Percentiles rank a stretch among this genome's conserved stretches.
These are phyloP conservation scores for Falco concolor DNA, from an alignment of 2,797 vertebrate species.

Conservation along the genomic window DNA sequence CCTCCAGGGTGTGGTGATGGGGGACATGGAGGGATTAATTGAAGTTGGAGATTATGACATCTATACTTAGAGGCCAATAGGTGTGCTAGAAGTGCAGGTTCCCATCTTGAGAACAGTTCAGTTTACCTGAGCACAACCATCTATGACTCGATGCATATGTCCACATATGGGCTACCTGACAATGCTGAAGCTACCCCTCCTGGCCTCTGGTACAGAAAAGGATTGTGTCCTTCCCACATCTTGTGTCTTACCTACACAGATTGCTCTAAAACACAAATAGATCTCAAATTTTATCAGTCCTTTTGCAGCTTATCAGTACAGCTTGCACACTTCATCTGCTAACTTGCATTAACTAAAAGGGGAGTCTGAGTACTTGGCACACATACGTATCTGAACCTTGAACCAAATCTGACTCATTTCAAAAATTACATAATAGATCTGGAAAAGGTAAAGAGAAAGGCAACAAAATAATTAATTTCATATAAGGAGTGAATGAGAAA, in stretches of 20 bases:
- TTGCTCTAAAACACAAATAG: not conserved
- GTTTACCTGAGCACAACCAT: not conserved
- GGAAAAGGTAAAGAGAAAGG: not conserved
- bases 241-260: not conserved
- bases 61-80: not conserved
- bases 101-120: not conserved
- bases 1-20: fast-evolving
- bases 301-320: not conserved
- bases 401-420: not conserved
- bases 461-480: not conserved
- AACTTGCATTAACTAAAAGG: not conserved
- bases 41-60: not conserved
- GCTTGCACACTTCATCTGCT: not conserved
- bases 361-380: not conserved
- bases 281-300: not conserved
- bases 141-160: not conserved
- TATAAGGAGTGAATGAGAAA: not conserved
- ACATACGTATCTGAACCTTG: not conserved
- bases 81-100: not conserved
- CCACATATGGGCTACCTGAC: not conserved
- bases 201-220: not conserved
- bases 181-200: not conserved
- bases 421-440: not conserved
- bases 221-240: not conserved
- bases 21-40: fast-evolving